Evolutionary conservation across 2,797 vertebrate genomes (phyloP).

Genomic region (Sebastes trivittatus): DNA sequence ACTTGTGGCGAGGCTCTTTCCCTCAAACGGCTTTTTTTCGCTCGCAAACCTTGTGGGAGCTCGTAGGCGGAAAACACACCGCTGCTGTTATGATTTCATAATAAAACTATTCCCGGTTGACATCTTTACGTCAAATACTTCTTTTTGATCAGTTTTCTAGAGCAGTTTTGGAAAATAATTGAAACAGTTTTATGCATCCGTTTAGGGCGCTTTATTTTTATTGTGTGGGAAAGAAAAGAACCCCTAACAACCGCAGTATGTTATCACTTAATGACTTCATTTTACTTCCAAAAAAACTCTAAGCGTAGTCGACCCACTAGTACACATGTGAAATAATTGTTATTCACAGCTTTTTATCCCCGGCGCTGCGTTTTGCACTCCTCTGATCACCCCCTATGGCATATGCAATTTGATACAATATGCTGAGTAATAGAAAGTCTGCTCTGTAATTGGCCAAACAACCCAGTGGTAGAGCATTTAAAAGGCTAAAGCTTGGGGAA

Average conservation of each 20-base stretch:
- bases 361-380: conserved; percentile 46
- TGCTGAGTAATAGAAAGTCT: conserved; percentile 87
- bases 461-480: conserved; percentile 55
- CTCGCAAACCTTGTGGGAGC: conserved; percentile 48
- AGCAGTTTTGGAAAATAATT: conserved; percentile 33
- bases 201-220: conserved; percentile 10
- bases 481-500: conserved; percentile 57
- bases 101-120: conserved; percentile 40
- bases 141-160: conserved; percentile 33
- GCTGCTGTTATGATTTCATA: conserved; percentile 27
- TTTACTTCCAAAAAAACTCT: neutral
- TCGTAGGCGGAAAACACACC: conserved; percentile 31
- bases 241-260: neutral
- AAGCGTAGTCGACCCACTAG: neutral
- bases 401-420: conserved; percentile 86
- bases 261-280: conserved; percentile 60
- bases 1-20: conserved; percentile 8
- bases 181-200: conserved; percentile 20
- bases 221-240: neutral
- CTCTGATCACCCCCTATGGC: conserved; percentile 82
- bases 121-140: conserved; percentile 30
- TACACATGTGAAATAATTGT: conserved; percentile 42
- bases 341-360: conserved; percentile 46
- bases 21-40: conserved; percentile 36
- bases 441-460: conserved; percentile 88